Conservation (phyloP, 2,797 vertebrate genomes). For the Octomys mimax region DNA sequence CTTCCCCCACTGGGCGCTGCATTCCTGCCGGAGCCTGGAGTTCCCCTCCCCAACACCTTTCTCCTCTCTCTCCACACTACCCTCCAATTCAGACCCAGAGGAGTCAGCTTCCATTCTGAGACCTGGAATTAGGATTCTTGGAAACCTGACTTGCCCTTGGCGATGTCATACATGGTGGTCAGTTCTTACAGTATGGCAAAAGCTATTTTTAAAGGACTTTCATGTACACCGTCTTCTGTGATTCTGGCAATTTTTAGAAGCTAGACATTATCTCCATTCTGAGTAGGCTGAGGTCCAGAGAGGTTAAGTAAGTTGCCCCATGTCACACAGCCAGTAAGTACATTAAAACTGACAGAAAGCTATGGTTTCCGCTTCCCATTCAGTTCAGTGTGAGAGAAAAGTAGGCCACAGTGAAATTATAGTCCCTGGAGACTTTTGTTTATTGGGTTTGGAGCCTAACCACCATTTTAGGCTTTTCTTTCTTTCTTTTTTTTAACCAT, state of each 20-base stretch:
- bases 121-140: background rate
- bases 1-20: background rate
- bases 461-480: conserved; percentile 52
- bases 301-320: conserved; percentile 56
- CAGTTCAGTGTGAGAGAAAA: conserved; percentile 43
- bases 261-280: conserved; percentile 39
- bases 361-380: conserved; percentile 17
- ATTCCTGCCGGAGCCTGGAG: too few relatives aligned
- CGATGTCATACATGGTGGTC: background rate
- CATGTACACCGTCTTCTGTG: background rate
- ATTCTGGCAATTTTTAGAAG: conserved; percentile 15
- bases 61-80: background rate
- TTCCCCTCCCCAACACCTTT: background rate
- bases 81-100: fast-evolving
- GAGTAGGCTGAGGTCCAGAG: conserved; percentile 49
- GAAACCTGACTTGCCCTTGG: conserved; percentile 26
- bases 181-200: background rate
- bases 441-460: conserved; percentile 62
- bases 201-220: conserved; percentile 38
- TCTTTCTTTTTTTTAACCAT: background rate
- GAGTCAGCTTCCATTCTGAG: background rate
- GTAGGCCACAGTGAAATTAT: conserved; percentile 72
- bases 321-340: conserved; percentile 28
- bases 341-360: conserved; percentile 60
- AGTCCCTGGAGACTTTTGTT: conserved; percentile 59